These are phyloP conservation scores for Butastur rufipennis DNA, from an alignment of 2,113 vertebrate genomes.

Conservation along the genomic window DNA sequence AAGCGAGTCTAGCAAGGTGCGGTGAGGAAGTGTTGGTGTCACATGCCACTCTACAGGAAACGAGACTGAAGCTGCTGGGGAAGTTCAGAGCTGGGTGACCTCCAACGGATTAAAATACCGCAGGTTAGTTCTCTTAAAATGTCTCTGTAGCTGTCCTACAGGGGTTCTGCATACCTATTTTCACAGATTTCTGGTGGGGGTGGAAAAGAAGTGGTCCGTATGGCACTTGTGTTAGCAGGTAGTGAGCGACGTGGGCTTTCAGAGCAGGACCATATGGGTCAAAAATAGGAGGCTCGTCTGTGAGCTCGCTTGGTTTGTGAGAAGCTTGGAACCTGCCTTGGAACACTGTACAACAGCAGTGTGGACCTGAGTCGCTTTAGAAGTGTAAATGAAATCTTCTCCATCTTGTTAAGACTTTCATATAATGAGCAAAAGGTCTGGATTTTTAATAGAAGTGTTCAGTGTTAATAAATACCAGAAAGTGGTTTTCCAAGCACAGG, in stretches of 20 bases:
- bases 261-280: background rate
- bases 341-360: background rate
- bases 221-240: background rate
- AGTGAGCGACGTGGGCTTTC: rapidly evolving
- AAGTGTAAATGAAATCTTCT: background rate
- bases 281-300: background rate
- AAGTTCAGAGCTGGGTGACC: conserved; percentile 37
- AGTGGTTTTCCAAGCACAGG: background rate
- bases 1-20: conserved; percentile 53
- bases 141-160: background rate
- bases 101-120: conserved; percentile 23
- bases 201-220: background rate
- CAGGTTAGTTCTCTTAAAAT: conserved; percentile 70
- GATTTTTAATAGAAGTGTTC: background rate
- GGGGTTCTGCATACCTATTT: background rate
- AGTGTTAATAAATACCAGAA: background rate
- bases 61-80: conserved; percentile 51
- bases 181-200: background rate
- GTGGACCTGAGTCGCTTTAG: background rate
- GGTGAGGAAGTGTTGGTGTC: conserved; percentile 73
- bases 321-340: conserved; percentile 1
- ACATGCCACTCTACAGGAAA: conserved; percentile 73
- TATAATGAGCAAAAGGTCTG: background rate
- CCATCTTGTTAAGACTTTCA: background rate
- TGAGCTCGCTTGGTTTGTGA: background rate